Base-by-base conservation (phyloP, 2,888 invertebrate genomes). In the Agriopis marginaria region DNA sequence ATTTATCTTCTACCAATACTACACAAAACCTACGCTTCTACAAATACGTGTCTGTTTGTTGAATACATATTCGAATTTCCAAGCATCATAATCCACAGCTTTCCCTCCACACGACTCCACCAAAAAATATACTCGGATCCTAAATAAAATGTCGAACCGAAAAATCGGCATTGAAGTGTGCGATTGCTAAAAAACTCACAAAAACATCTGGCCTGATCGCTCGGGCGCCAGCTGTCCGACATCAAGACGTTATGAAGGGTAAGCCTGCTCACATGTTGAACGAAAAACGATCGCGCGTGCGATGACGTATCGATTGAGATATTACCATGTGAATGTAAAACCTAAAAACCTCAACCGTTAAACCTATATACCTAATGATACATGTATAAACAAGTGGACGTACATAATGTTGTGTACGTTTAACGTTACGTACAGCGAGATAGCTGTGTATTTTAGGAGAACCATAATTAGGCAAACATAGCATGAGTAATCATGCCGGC, bases 191-290 rank as follows among this genome's bases (percentile, higher is more conserved):
- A 89, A 89, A 89, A 87, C 81, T 79, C 79, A 86, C 86, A 87
- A 89, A 88, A 88, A 85, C 91, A 91, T 90, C 86, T 89, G 92
- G 77, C 74, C 61, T 76, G 80, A 79, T 82, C 80, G 81, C 79
- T 83, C 78, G 84, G 77, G 82, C 84, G 83, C 84, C 93, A 92
- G 88, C 89, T 93, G 93, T 86, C 83, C 71, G 87, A 88, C 88
- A 91, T 92, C 89, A 90, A 92, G 93, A 91, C 90, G 88, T 92
- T 90, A 91, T 84, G 77, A 89, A 83, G 87, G 87, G 89, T 88
- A 89, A 92, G 90, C 89, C 89, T 82, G 83, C 79, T 89, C 89
- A 86, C 83, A 84, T 88, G 87, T 82, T 82, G 81, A 77, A 85
- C 80, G 83, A 83, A 86, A 90, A 90, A 88, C 86, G 86, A 87